phyloP scores from a whole-genome alignment of 2,113 vertebrate genomes.

The Alaudala cheleensis region DNA sequence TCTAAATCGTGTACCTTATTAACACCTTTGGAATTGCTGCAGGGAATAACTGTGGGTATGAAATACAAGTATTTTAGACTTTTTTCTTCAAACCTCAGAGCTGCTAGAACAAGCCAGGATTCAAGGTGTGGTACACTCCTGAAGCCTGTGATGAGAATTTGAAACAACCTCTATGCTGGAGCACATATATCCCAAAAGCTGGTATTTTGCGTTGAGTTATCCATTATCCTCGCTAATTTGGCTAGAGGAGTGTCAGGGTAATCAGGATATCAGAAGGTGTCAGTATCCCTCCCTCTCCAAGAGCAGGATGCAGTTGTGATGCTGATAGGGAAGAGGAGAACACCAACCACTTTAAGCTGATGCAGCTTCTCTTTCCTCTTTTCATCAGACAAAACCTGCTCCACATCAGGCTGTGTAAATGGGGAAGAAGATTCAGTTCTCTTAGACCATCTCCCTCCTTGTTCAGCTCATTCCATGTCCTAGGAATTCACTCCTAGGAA shows the following conservation, averaged over 20 bases:
- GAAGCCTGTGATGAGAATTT: background rate
- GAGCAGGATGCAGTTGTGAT: background rate
- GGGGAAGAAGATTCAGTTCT: background rate
- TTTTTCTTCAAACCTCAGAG: background rate
- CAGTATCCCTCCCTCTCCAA: background rate
- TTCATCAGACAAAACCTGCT: background rate
- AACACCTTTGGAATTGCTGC: background rate
- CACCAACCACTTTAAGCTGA: background rate
- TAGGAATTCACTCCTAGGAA: background rate
- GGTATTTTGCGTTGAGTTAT: background rate
- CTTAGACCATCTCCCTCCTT: background rate
- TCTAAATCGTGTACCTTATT: background rate
- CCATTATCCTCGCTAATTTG: background rate
- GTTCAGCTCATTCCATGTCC: background rate
- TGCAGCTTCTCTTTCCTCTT: background rate
- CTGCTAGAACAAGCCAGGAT: background rate
- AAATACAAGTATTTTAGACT: background rate
- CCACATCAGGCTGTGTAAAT: background rate
- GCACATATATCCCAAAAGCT: background rate
- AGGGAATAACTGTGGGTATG: background rate
- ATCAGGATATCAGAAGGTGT: background rate
- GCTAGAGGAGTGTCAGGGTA: background rate
- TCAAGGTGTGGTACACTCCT: background rate
- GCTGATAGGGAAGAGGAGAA: background rate
- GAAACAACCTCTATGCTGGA: background rate